phyloP scores from a whole-genome alignment of 2,797 vertebrate species.

The Saxicola maurus region DNA sequence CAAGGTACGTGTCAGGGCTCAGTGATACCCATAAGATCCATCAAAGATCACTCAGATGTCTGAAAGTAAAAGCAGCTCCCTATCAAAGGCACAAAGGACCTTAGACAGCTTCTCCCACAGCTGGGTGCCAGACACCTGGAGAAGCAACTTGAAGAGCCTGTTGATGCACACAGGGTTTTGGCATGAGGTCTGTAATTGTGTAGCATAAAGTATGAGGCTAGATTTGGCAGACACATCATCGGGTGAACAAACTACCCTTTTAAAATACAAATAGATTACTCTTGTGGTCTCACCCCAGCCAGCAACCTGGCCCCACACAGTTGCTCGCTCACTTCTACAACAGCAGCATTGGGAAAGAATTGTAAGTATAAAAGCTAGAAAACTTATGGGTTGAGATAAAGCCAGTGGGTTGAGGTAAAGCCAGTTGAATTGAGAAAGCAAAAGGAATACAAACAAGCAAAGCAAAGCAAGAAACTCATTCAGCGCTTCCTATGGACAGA shows the following conservation, averaged over 20 bases:
- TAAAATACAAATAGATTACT: neutral
- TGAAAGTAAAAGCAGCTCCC: neutral
- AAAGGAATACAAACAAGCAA: neutral
- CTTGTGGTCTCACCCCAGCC: neutral
- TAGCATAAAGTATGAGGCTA: neutral
- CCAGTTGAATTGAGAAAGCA: neutral
- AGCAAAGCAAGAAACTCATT: neutral
- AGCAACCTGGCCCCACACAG: neutral
- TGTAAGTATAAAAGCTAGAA: neutral
- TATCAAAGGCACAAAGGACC: neutral
- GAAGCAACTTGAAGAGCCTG: neutral
- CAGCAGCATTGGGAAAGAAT: neutral
- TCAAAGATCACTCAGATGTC: neutral
- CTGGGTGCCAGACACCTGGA: fast-evolving
- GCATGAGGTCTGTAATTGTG: neutral
- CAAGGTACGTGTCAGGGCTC: neutral
- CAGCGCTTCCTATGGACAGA: neutral
- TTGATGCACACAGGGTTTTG: neutral
- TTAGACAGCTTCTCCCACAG: fast-evolving
- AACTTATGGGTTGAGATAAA: neutral
- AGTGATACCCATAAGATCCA: fast-evolving
- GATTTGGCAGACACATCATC: neutral
- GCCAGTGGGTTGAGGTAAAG: neutral
- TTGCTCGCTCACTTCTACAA: neutral
- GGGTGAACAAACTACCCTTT: neutral